A percentile compares a stretch with the other conserved stretches of the same genome.
Evolutionary conservation across 2,888 invertebrate species (phyloP).

Genomic region (Helleia helle): DNA sequence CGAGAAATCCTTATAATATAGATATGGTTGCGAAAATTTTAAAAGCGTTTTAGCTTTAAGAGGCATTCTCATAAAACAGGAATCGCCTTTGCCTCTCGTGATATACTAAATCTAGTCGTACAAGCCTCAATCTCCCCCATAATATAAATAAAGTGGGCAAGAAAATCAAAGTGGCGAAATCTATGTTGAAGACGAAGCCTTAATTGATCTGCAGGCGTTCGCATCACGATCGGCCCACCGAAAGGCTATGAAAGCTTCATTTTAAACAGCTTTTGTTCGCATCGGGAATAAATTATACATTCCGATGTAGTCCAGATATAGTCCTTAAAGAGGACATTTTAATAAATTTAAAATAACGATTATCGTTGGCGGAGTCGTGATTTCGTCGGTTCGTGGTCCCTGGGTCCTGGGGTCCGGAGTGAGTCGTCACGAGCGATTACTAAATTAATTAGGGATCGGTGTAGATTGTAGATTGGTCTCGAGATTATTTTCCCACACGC

Average conservation of each 20-base stretch:
- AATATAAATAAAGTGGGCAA: no score
- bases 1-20: no score
- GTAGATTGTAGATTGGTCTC: slow-evolving; percentile 65
- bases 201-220: slow-evolving; percentile 22
- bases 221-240: slow-evolving; percentile 25
- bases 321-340: slow-evolving; percentile 72
- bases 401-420: slow-evolving; percentile 56
- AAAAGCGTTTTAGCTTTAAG: no score
- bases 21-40: no score
- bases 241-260: slow-evolving; percentile 58
- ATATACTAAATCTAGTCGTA: no score
- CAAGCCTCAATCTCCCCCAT: no score
- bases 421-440: slow-evolving; percentile 73
- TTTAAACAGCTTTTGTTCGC: slow-evolving; percentile 53
- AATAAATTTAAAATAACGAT: slow-evolving; percentile 75
- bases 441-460: slow-evolving; percentile 72
- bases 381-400: slow-evolving; percentile 68
- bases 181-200: slow-evolving; percentile 12
- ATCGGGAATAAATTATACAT: slow-evolving; percentile 69
- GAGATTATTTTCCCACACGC: slow-evolving; percentile 73
- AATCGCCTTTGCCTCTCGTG: no score
- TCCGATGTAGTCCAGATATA: slow-evolving; percentile 69
- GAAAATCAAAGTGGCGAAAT: background rate
- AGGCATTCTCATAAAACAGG: no score
- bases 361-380: slow-evolving; percentile 71